These are phyloP conservation scores for Myotis yumanensis DNA, from an alignment of 2,113 vertebrate genomes.

Conservation along the genomic window DNA sequence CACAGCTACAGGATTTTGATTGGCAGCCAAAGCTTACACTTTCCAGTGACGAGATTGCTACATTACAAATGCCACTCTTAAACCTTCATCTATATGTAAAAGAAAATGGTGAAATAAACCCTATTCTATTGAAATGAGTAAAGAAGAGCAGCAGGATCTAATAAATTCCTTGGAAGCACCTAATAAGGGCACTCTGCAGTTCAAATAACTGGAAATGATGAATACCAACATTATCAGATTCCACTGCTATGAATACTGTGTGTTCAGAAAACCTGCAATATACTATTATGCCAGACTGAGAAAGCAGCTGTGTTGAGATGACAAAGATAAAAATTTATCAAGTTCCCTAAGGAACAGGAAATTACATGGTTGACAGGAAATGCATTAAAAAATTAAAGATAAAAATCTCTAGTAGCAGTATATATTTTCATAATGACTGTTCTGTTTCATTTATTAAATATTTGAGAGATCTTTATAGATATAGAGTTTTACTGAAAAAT, in stretches of 20 bases:
- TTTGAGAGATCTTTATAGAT: slow-evolving; percentile 49
- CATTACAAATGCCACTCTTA: slow-evolving; percentile 92
- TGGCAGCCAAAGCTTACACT: slow-evolving; percentile 97
- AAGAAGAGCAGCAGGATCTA: slow-evolving; percentile 91
- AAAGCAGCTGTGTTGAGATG: not conserved
- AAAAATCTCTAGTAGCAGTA: not conserved
- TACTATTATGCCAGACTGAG: not conserved
- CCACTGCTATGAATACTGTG: not conserved
- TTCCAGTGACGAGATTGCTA: slow-evolving; percentile 95
- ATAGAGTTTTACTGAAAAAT: slow-evolving; percentile 54
- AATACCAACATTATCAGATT: not conserved
- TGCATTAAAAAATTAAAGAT: slow-evolving; percentile 39
- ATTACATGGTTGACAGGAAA: not conserved
- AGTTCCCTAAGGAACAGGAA: slow-evolving; percentile 11
- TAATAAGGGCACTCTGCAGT: slow-evolving; percentile 94
- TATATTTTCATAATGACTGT: slow-evolving; percentile 65
- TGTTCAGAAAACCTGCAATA: not conserved
- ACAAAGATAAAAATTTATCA: slow-evolving; percentile 10
- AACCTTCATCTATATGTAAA: slow-evolving; percentile 91
- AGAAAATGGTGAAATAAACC: slow-evolving; percentile 85
- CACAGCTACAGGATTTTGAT: slow-evolving; percentile 94
- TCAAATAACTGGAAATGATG: slow-evolving; percentile 86
- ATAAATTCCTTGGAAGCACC: slow-evolving; percentile 92
- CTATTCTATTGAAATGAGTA: slow-evolving; percentile 90
- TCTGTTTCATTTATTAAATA: slow-evolving; percentile 54